phyloP scores from a whole-genome alignment of 2,888 invertebrate genomes.

The Acrocyrtus sp. region DNA sequence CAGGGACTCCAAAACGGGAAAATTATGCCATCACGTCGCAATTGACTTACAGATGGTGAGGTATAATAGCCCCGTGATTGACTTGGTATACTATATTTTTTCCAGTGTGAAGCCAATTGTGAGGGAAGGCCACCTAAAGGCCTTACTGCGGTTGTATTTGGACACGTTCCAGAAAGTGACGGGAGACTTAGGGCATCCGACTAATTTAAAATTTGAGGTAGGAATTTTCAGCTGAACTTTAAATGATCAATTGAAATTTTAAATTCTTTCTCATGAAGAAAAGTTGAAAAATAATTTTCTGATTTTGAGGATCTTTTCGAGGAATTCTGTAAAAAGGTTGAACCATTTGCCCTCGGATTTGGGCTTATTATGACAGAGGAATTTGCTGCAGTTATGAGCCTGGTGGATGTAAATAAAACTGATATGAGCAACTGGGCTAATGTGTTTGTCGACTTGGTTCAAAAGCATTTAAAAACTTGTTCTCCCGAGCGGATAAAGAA shows the following conservation, averaged over 20 bases:
- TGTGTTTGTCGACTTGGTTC: constrained; percentile 6
- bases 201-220: constrained; percentile 16
- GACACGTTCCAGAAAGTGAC: constrained; percentile 8
- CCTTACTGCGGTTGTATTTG: neutral
- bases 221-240: neutral
- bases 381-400: constrained; percentile 31
- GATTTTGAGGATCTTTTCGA: constrained; percentile 28
- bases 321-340: constrained; percentile 33
- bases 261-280: neutral
- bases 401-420: constrained; percentile 10
- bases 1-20: neutral
- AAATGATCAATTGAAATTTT: too few relatives aligned
- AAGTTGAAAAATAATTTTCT: neutral
- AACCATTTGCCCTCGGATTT: constrained; percentile 39
- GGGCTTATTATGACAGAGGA: constrained; percentile 1
- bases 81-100: constrained; percentile 1
- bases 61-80: neutral
- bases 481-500: constrained; percentile 14
- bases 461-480: constrained; percentile 46
- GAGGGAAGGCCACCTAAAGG: neutral
- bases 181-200: constrained; percentile 5
- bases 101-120: neutral
- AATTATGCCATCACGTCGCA: neutral
- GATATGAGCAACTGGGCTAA: constrained; percentile 3
- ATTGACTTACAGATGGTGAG: neutral